Evolutionary conservation across 1,140 invertebrate genomes (phyloP).

Genomic region (Dinoponera quadriceps): DNA sequence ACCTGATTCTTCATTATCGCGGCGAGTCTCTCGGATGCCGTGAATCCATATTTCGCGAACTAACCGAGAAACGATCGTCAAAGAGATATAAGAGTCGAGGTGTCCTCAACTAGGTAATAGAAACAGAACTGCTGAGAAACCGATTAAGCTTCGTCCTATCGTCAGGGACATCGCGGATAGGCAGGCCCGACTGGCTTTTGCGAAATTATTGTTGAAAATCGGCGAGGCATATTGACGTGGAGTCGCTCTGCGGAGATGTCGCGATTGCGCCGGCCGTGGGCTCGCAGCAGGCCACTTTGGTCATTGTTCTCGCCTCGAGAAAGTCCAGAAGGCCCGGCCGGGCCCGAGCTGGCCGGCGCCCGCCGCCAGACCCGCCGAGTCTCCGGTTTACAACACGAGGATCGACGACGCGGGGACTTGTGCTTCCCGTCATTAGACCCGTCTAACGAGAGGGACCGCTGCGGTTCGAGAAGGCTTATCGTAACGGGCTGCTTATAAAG

Average conservation of each 20-base stretch:
- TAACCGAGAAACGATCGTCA: too few relatives aligned
- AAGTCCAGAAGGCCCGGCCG: slow-evolving; percentile 44
- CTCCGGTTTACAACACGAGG: slow-evolving; percentile 47
- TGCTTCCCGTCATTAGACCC: slow-evolving; percentile 51
- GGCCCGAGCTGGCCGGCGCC: slow-evolving; percentile 24
- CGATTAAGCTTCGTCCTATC: too few relatives aligned
- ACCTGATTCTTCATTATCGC: too few relatives aligned
- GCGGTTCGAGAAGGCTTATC: slow-evolving; percentile 43
- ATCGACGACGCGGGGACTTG: slow-evolving; percentile 24
- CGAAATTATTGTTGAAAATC: too few relatives aligned
- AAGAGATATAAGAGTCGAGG: too few relatives aligned
- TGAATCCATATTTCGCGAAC: too few relatives aligned
- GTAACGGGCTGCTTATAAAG: slow-evolving; percentile 49
- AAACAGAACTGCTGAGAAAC: too few relatives aligned
- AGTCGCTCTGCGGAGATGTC: not conserved
- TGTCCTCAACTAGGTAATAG: too few relatives aligned
- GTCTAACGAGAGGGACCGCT: slow-evolving; percentile 53
- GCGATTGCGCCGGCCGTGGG: not conserved
- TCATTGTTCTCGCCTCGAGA: slow-evolving; percentile 34
- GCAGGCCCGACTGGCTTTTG: too few relatives aligned
- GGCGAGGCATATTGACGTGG: too few relatives aligned
- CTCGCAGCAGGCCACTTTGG: slow-evolving; percentile 23
- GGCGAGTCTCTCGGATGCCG: too few relatives aligned
- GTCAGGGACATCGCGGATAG: too few relatives aligned
- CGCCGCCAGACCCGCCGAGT: slow-evolving; percentile 37